phyloP scores from a whole-genome alignment of 2,113 vertebrate genomes.

The Eonycteris spelaea region DNA sequence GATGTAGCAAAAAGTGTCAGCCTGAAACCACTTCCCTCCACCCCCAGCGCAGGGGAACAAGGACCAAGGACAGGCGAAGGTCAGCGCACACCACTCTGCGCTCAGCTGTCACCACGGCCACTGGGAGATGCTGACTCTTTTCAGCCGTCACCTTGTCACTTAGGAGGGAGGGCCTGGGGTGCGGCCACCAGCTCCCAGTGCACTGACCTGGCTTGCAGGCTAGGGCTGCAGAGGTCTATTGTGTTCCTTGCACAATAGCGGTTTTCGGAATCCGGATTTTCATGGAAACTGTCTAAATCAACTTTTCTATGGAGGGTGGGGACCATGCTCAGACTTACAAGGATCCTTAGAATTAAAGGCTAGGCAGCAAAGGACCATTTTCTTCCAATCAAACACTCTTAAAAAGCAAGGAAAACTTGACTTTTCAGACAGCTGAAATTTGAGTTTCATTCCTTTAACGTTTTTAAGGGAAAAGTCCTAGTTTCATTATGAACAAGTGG shows the following conservation, averaged over 20 bases:
- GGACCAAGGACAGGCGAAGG: background rate
- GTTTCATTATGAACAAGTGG: background rate
- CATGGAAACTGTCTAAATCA: background rate
- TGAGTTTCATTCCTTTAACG: background rate
- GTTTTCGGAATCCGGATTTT: background rate
- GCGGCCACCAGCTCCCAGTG: background rate
- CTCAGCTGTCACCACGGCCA: background rate
- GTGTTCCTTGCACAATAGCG: background rate
- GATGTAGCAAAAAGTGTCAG: background rate
- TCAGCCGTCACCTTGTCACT: slow-evolving; percentile 66
- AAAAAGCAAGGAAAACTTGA: background rate
- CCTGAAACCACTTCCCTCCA: no score
- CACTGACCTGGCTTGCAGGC: background rate
- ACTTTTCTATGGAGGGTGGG: background rate
- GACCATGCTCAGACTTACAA: background rate
- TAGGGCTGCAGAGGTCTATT: background rate
- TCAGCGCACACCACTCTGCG: background rate
- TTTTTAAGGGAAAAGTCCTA: background rate
- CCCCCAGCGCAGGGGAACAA: no score
- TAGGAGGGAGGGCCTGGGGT: background rate
- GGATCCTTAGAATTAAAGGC: background rate
- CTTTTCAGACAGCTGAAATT: background rate
- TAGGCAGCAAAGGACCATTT: background rate
- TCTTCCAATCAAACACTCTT: background rate
- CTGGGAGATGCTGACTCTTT: slow-evolving; percentile 19